Evolutionary conservation across 2,888 invertebrate species (phyloP).

Genomic region (Mythimna vitellina): DNA sequence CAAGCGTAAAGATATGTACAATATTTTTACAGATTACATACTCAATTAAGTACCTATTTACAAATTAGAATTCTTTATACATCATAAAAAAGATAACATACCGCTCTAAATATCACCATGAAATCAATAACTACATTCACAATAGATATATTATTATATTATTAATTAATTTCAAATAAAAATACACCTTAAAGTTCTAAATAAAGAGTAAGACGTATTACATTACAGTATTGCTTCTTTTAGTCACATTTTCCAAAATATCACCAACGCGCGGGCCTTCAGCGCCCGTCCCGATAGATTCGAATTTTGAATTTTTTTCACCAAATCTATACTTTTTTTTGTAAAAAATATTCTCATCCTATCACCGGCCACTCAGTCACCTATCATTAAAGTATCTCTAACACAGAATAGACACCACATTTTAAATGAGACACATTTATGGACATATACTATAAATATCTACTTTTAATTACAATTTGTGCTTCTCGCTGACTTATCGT

Average conservation of each 20-base stretch:
- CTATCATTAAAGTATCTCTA: conserved; percentile 87
- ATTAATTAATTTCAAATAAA: conserved; percentile 82
- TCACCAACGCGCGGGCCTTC: conserved; percentile 87
- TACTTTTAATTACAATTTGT: conserved; percentile 82
- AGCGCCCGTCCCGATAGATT: conserved; percentile 69
- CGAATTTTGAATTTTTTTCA: conserved; percentile 70
- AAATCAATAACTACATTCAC: conserved; percentile 90
- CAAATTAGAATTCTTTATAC: conserved; percentile 90
- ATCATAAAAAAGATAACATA: conserved; percentile 89
- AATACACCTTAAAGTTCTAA: conserved; percentile 87
- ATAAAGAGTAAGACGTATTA: conserved; percentile 91
- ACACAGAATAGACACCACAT: conserved; percentile 90
- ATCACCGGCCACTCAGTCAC: conserved; percentile 86
- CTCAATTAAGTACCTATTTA: conserved; percentile 90
- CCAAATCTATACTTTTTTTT: conserved; percentile 74
- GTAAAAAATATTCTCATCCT: conserved; percentile 88
- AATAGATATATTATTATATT: conserved; percentile 86
- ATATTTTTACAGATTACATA: conserved; percentile 89
- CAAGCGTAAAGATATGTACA: conserved; percentile 91
- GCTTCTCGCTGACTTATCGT: conserved; percentile 84
- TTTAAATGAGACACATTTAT: conserved; percentile 89
- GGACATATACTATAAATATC: conserved; percentile 88
- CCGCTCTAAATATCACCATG: conserved; percentile 90
- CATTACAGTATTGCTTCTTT: conserved; percentile 95
- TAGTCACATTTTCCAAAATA: conserved; percentile 93